Percentiles rank a stretch among this genome's conserved stretches.
These are phyloP conservation scores for Diphyllodes magnificus DNA, from an alignment of 2,113 vertebrate species.

Conservation along the genomic window DNA sequence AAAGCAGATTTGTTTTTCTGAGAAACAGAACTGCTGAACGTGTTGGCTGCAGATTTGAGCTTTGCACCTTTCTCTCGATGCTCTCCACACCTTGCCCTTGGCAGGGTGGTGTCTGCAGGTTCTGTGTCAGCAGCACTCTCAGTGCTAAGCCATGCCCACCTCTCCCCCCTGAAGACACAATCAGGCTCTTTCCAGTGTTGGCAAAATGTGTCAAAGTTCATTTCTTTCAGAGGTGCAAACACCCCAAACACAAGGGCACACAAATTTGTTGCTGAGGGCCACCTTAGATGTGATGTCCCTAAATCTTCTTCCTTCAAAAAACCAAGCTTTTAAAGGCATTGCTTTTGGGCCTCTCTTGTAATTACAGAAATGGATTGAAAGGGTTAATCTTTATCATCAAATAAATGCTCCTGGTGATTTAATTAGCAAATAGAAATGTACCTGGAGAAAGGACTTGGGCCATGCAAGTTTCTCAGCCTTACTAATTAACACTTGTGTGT, in stretches of 20 bases:
- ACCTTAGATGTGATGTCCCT: not conserved
- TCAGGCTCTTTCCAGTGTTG: not conserved
- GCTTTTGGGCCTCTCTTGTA: not conserved
- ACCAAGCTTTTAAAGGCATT: not conserved
- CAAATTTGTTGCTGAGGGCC: not conserved
- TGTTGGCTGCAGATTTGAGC: not conserved
- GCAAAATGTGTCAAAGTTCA: not conserved
- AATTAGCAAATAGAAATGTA: not conserved
- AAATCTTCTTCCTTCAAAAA: not conserved
- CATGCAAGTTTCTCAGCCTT: not conserved
- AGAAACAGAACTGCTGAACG: not conserved
- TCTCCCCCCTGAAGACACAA: accelerated
- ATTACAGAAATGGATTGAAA: not conserved
- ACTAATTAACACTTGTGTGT: not conserved
- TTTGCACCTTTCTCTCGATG: not conserved
- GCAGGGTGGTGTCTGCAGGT: not conserved
- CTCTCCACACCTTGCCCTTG: not conserved
- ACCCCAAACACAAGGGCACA: not conserved
- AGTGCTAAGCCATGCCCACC: not conserved
- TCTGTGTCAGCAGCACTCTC: not conserved
- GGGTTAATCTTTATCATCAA: not conserved
- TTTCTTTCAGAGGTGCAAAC: not conserved
- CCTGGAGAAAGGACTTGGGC: not conserved
- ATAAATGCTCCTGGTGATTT: not conserved
- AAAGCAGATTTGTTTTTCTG: not conserved